These are phyloP conservation scores for Abscondita cerata DNA, from an alignment of 2,888 invertebrate genomes.

Conservation along the genomic window DNA sequence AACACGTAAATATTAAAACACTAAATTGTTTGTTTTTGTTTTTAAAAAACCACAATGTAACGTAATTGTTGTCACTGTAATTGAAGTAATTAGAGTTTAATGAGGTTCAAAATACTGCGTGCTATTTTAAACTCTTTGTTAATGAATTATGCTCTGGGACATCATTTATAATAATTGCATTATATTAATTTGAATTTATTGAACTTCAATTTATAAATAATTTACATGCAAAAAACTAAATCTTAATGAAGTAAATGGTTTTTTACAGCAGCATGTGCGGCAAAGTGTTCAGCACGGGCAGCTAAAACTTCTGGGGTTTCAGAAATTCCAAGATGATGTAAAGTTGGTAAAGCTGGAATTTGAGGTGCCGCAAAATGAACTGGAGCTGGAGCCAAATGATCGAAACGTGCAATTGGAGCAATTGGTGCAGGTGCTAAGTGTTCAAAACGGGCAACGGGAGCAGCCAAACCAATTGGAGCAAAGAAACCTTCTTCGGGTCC, in stretches of 20 bases:
- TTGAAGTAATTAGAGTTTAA: no score
- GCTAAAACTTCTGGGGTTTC: conserved; percentile 42
- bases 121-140: no score
- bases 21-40: no score
- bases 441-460: conserved; percentile 4
- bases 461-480: conserved; percentile 16
- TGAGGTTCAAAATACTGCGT: no score
- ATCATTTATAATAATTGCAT: no score
- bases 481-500: conserved; percentile 18
- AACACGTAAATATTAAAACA: no score
- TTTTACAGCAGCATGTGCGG: conserved; percentile 24
- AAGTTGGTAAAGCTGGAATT: conserved; percentile 16
- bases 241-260: neutral
- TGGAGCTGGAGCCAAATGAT: neutral
- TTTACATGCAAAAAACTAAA: no score
- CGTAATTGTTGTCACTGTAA: no score
- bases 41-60: no score
- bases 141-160: no score
- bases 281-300: conserved; percentile 37
- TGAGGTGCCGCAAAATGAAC: neutral
- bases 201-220: no score
- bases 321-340: neutral
- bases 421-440: conserved; percentile 9
- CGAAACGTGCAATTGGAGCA: conserved; percentile 2
- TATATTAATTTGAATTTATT: no score